A percentile compares a stretch with the other conserved stretches of the same genome.
phyloP scores from a whole-genome alignment of 1,140 invertebrate species.

The Proctacanthus coquilletti region DNA sequence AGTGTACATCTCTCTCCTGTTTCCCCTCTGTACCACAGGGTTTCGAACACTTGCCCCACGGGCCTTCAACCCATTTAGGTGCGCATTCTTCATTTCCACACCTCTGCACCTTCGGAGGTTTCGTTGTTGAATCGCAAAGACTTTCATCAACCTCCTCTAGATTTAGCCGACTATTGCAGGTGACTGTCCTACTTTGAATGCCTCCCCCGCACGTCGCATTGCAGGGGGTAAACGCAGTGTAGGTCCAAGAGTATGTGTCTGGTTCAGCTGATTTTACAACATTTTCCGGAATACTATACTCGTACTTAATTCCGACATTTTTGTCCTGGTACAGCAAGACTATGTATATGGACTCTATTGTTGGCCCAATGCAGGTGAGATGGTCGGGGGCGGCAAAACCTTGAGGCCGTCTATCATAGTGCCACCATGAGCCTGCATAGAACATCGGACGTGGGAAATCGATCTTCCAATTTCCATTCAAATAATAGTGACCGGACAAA shows the following conservation, averaged over 20 bases:
- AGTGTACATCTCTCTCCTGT: conserved; percentile 55
- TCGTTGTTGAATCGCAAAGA: conserved; percentile 59
- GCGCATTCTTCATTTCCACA: conserved; percentile 67
- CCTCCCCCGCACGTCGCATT: conserved; percentile 76
- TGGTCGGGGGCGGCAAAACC: conserved; percentile 69
- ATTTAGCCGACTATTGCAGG: conserved; percentile 50
- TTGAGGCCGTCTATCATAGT: conserved; percentile 68
- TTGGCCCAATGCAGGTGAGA: conserved; percentile 70
- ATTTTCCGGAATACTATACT: conserved; percentile 75
- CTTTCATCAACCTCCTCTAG: conserved; percentile 49
- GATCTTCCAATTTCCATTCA: conserved; percentile 89
- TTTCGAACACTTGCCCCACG: conserved; percentile 71
- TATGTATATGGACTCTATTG: conserved; percentile 70
- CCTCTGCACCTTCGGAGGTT: conserved; percentile 47
- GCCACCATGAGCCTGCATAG: conserved; percentile 71
- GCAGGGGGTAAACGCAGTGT: conserved; percentile 65
- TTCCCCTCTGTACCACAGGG: conserved; percentile 61
- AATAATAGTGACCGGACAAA: conserved; percentile 63
- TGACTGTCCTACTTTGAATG: conserved; percentile 55
- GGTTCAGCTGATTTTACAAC: conserved; percentile 45
- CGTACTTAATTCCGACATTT: conserved; percentile 75
- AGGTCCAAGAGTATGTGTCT: conserved; percentile 64
- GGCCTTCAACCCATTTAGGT: conserved; percentile 63
- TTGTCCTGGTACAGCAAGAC: conserved; percentile 71
- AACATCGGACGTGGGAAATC: conserved; percentile 65